A percentile compares a stretch with the other conserved stretches of the same genome.
These are phyloP conservation scores for Orchesella flavescens DNA, from an alignment of 2,888 invertebrate species.

Conservation along the genomic window DNA sequence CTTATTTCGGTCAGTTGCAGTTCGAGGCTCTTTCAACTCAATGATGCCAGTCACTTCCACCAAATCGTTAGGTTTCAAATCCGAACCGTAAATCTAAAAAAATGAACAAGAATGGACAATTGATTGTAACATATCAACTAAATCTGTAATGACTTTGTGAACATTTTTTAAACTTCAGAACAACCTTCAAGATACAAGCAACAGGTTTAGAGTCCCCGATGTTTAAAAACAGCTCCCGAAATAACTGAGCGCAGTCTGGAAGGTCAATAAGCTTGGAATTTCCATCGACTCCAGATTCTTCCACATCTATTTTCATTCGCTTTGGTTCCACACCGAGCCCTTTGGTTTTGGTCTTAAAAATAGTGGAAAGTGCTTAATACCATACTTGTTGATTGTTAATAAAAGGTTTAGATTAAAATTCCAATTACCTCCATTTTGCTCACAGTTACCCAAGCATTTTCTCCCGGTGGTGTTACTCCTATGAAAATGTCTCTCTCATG, in stretches of 20 bases:
- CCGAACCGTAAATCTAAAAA: background rate
- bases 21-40: background rate
- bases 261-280: background rate
- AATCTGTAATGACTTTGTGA: background rate
- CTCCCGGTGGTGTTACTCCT: slow-evolving; percentile 53
- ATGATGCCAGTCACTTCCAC: slow-evolving; percentile 1
- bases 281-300: background rate
- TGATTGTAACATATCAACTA: no score
- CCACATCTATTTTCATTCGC: slow-evolving; percentile 20
- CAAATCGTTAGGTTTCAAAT: slow-evolving; percentile 11
- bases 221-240: slow-evolving; percentile 24
- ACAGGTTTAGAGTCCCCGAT: slow-evolving; percentile 29
- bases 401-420: no score
- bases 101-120: no score
- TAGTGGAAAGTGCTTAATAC: no score
- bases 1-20: background rate
- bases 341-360: background rate
- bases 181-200: slow-evolving; percentile 37
- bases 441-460: slow-evolving; percentile 37
- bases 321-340: slow-evolving; percentile 8
- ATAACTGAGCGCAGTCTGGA: slow-evolving; percentile 20
- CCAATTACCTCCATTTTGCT: background rate
- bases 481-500: slow-evolving; percentile 20
- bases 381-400: no score
- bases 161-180: background rate